Base-by-base conservation (phyloP, 2,888 invertebrate species). In the Caenorhabditis japonica region DNA sequence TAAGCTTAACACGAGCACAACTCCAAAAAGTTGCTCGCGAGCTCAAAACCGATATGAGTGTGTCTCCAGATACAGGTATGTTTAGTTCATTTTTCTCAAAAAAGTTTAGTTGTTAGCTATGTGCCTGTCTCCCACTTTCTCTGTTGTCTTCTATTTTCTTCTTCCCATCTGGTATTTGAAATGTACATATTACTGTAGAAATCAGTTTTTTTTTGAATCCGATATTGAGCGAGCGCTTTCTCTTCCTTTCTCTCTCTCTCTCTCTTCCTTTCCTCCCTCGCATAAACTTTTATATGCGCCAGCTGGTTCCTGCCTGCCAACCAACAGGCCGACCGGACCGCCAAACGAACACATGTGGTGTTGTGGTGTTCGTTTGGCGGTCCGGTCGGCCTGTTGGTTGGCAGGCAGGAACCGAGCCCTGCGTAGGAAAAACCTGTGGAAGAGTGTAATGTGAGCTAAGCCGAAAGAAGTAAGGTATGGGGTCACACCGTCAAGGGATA, bases 31-130 rank as follows among this genome's bases (percentile, higher is more conserved):
- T 17, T 8, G 43, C 25, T 4, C 34, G 34, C 1, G 53, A 51
- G 3, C 34, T 66, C 33, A 66, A 56, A 30, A 41, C 36, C 10
- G 79, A 79, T 25, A 56, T 55, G 15, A 69, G 69, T 34, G 59
- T 39, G 5, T 72, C 68, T 27, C 79, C 81, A 19, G 81, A 81
- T 46, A 75, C 75, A 19, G 64, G 78, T 79, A 13, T 72, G 76
- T 75, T n/a, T 5, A 8, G 13, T 12, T 19, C 13, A 25, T 69
- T 44, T 39, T 19, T 33, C 30, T 34, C 17, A 23, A 27, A 25
- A 8, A 4, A 30, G 33, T 47, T 47, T 30, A 25, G 15, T 27
- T 38, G 7, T 25, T n/a, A 34, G 27, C 13, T 34, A 39, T 41
- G 27, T 39, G 25, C 38, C 17, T 38, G 36, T 36, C 46, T 53